These are phyloP conservation scores for Pocillopora damicornis DNA, from an alignment of 64 coral and sea anemone genomes.

Conservation along the genomic window DNA sequence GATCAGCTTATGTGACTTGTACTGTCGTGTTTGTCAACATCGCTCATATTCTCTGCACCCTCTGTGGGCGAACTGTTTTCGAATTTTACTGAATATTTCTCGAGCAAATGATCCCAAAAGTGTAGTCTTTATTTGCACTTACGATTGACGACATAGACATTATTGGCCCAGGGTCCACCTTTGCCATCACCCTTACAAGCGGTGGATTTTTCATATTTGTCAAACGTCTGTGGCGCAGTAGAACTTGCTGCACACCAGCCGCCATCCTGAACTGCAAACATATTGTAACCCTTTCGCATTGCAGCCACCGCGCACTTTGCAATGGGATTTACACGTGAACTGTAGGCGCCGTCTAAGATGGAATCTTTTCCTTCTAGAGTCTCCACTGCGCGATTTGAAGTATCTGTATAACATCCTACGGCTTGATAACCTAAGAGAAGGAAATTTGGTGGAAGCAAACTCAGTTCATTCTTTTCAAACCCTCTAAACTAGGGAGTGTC, in stretches of 20 bases:
- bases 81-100: no score
- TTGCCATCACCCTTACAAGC: background rate
- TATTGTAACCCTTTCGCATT: background rate
- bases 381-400: background rate
- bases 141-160: background rate
- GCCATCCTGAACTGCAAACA: background rate
- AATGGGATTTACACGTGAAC: background rate
- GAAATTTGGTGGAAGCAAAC: no score
- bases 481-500: no score
- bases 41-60: no score
- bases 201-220: background rate
- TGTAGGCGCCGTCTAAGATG: background rate
- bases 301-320: background rate
- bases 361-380: background rate
- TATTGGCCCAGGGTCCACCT: background rate
- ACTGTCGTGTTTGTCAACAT: no score
- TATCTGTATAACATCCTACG: background rate
- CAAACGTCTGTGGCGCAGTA: background rate
- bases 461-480: no score
- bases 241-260: background rate
- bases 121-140: background rate
- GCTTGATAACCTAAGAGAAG: background rate
- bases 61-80: no score
- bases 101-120: no score
- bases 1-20: no score